Conservation (phyloP, 2,113 vertebrate genomes). For the Nansenia antarctica region DNA sequence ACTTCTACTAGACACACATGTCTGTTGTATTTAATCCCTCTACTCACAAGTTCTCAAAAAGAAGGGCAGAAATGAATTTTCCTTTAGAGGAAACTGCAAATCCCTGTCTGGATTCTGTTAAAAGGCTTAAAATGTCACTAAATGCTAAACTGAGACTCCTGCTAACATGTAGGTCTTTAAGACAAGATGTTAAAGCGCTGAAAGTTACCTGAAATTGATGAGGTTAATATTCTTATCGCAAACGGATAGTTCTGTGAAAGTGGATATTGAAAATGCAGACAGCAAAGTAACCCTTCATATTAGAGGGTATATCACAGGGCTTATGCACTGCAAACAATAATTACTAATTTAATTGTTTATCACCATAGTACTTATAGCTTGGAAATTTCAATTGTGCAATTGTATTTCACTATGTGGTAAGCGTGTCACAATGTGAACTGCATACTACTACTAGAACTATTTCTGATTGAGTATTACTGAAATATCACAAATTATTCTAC, state of each 20-base stretch:
- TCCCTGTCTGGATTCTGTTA: conserved; percentile 81
- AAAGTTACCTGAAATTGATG: conserved; percentile 80
- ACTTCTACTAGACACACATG: conserved; percentile 70
- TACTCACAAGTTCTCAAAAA: conserved; percentile 74
- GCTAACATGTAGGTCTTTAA: conserved; percentile 74
- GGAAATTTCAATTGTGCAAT: too few species aligned
- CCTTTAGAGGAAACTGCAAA: conserved; percentile 75
- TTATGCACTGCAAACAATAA: conserved; percentile 69
- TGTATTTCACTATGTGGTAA: too few species aligned
- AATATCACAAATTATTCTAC: too few species aligned
- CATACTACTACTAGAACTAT: too few species aligned
- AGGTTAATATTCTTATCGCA: conserved; percentile 81
- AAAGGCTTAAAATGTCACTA: conserved; percentile 85
- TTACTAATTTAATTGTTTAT: conserved; percentile 73
- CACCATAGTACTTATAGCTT: conserved; percentile 52
- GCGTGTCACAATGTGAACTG: too few species aligned
- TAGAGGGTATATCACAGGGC: conserved; percentile 69
- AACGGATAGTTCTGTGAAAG: conserved; percentile 58
- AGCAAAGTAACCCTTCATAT: conserved; percentile 68
- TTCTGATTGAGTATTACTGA: too few species aligned
- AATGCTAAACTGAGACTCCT: conserved; percentile 80
- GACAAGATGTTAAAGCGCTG: conserved; percentile 76
- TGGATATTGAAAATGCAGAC: conserved; percentile 70
- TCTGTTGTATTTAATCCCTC: conserved; percentile 75
- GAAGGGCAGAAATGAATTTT: conserved; percentile 78